Conservation (phyloP, 2,888 invertebrate genomes). For the Pecten maximus region DNA sequence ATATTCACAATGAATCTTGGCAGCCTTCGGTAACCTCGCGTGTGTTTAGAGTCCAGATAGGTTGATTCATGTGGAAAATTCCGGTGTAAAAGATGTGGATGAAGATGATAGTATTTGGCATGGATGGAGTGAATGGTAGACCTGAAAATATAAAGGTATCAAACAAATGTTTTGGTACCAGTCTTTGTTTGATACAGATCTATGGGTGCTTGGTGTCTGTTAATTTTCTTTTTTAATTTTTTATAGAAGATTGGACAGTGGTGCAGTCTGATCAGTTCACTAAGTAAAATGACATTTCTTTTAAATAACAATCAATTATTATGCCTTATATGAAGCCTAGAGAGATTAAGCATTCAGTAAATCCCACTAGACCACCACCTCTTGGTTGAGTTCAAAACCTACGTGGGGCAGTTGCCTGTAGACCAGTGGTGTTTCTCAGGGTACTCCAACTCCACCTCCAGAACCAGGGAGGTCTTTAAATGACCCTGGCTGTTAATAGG, state of each 20-base stretch:
- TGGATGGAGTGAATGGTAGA: not conserved
- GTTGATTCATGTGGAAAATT: slow-evolving; percentile 18
- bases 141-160: not conserved
- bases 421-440: too few species aligned
- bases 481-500: too few species aligned
- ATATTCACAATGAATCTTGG: slow-evolving; percentile 87
- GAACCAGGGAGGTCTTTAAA: too few species aligned
- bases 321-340: not conserved
- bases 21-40: slow-evolving; percentile 62
- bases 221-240: too few species aligned
- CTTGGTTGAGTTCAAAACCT: too few species aligned
- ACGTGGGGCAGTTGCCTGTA: too few species aligned
- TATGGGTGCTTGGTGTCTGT: not conserved
- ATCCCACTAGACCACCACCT: not conserved
- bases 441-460: too few species aligned
- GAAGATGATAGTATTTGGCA: not conserved
- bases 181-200: not conserved
- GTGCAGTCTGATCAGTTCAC: not conserved
- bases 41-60: not conserved
- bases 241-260: not conserved
- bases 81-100: not conserved
- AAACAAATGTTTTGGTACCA: not conserved
- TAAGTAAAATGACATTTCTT: not conserved
- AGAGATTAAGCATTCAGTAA: not conserved
- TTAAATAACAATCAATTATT: not conserved